Evolutionary conservation across 2,797 vertebrate genomes (phyloP), one percentile per base, ranked within the genome.

Genomic region (Pseudomugil tenellus): DNA sequence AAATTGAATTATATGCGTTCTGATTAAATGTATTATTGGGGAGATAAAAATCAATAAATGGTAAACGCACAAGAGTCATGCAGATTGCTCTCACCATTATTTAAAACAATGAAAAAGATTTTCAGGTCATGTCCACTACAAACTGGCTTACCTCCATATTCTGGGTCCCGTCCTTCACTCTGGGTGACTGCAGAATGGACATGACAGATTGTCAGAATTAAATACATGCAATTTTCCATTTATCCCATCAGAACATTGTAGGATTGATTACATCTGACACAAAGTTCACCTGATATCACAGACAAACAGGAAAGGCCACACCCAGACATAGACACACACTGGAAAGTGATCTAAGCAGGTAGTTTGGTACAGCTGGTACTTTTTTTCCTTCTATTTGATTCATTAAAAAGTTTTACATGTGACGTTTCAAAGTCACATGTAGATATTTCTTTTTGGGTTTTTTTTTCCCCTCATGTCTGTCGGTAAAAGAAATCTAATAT

Each of bases 81-180:
- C 88, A 88, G 66, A 91, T 88, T n/a, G 58, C 28, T 76, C 31
- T 58, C 67, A 28, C 28, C 3, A 64, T 84, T 58, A 67, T 32
- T 3, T 49, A 23, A 41, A 41, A 23, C 2, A 49, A 25, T 48
- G 87, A n/a, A 64, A 83, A 66, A 21, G 70, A 81, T 79, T 81
- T 78, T 53, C 17, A 69, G 58, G 88, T 91, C 87, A 89, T 87
- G 90, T 84, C 92, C 89, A 86, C 81, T 58, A 84, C 46, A 32
- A 85, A 68, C 19, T n/a, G 67, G 92, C 95, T 96, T 88, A 98
- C 96, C 95, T 97, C 96, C 10, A 95, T 92, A 82, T 95, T 96
- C 85, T 95, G 94, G 86, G 93, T 84, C 67, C 95, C 93, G 63
- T 98, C 96, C 93, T 97, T 97, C 90, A 98, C 96, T 90, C 97